phyloP scores from a whole-genome alignment of 2,797 vertebrate genomes.

The Brachyrhaphis roseni region DNA sequence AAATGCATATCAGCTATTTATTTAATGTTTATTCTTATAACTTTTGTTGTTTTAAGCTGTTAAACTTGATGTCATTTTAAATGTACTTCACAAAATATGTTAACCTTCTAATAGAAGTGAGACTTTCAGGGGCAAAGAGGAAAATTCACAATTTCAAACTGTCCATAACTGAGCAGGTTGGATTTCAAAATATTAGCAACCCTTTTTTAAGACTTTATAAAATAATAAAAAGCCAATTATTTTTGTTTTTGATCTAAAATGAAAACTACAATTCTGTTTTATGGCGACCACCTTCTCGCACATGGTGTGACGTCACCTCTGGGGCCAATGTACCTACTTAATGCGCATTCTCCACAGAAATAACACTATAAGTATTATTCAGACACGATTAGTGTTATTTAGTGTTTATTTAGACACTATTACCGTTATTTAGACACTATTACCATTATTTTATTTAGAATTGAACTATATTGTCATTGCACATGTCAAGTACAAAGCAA shows the following conservation, averaged over 20 bases:
- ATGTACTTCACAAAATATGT: neutral
- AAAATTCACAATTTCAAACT: neutral
- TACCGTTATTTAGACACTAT: too few relatives aligned
- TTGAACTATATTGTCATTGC: too few relatives aligned
- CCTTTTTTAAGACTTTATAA: too few relatives aligned
- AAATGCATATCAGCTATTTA: neutral
- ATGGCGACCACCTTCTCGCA: neutral
- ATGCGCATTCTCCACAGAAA: neutral
- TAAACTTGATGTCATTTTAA: neutral
- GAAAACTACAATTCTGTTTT: neutral
- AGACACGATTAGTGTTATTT: too few relatives aligned
- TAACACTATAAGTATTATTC: too few relatives aligned
- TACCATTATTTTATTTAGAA: too few relatives aligned
- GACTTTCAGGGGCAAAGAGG: neutral
- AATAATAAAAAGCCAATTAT: neutral
- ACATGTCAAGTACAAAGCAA: too few relatives aligned
- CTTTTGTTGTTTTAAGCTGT: neutral
- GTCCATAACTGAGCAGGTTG: neutral
- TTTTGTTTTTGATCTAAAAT: neutral
- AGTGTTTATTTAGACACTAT: too few relatives aligned
- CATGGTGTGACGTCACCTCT: neutral
- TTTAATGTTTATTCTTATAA: neutral
- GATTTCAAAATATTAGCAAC: neutral
- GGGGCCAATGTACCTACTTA: neutral
- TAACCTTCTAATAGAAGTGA: neutral